Evolutionary conservation across 2,113 vertebrate genomes (phyloP), one percentile per base, ranked within the genome.

Genomic region (Strix aluco): DNA sequence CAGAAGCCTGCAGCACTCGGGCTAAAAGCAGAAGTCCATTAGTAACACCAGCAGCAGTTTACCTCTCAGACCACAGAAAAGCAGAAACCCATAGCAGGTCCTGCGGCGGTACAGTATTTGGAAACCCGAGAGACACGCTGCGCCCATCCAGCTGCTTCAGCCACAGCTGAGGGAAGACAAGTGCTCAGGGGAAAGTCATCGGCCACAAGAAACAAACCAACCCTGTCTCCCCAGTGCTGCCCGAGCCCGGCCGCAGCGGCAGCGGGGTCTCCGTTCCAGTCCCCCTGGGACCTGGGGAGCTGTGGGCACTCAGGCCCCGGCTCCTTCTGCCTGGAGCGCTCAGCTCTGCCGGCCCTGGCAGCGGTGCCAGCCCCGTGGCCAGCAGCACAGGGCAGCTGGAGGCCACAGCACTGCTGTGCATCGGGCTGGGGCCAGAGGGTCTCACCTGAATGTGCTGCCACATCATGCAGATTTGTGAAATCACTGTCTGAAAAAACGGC

Each of bases 11-110:
- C 70, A 74, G 92, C 79, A 52, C 86, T 88, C 89, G 25, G 78
- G 86, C 82, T 96, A 70, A 95, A 73, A 92, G 95, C 92, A 78
- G 69, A 32, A 57, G 82, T 8, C 82, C 86, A 92, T 96, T 90
- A 95, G 86, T 52, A 51, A 38, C 5, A 8, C 69, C 14, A 51
- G 89, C 86, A 78, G 82, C 63, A 21, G 44, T 32, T 80, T 18
- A 21, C 78, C 49, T 46, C 89, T 79, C 93, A 71, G 72, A 17
- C 10, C 72, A 26, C 11, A 15, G 72, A 36, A 26, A 12, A 54
- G 62, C 91, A 84, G 81, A 32, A 40, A 13, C 21, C 26, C 2
- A 6, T 57, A 46, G 72, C 47, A 4, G 1, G 34, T 47, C 49
- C 22, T n/a, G 42, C 3, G 26, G 40, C 4, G 1, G 42, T 11